Evolutionary conservation across 2,113 vertebrate species (phyloP).

Genomic region (Perca fluviatilis): DNA sequence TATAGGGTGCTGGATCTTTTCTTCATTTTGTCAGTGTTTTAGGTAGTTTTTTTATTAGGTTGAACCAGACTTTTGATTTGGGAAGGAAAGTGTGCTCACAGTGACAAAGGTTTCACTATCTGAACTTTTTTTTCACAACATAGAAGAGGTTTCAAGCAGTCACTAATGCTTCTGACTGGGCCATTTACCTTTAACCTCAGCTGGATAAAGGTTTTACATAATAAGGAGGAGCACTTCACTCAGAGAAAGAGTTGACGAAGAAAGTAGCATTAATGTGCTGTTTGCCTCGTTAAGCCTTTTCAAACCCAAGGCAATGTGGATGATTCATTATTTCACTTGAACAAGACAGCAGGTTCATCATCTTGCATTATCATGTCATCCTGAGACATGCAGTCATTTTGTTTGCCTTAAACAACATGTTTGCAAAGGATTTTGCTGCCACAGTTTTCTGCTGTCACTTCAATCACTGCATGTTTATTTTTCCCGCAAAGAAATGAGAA

Average conservation of each 20-base stretch:
- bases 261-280: conserved; percentile 33
- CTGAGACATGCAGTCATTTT: conserved; percentile 33
- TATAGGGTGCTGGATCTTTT: neutral
- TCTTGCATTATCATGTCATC: conserved; percentile 52
- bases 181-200: neutral
- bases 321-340: conserved; percentile 56
- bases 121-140: neutral
- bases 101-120: neutral
- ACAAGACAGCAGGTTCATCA: conserved; percentile 37
- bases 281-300: conserved; percentile 43
- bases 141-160: neutral
- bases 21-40: neutral
- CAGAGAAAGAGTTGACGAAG: conserved; percentile 3
- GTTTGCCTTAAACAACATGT: conserved; percentile 30
- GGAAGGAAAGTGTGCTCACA: neutral
- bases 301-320: conserved; percentile 42
- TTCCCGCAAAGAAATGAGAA: conserved; percentile 1
- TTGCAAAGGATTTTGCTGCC: conserved; percentile 18
- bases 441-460: conserved; percentile 14
- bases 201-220: conserved; percentile 14
- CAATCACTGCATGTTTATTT: conserved; percentile 32
- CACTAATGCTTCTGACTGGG: neutral
- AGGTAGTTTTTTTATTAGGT: neutral
- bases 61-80: neutral
- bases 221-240: conserved; percentile 24